Evolutionary conservation across 2,797 vertebrate genomes (phyloP).

Genomic region (Jordanella pulchra): DNA sequence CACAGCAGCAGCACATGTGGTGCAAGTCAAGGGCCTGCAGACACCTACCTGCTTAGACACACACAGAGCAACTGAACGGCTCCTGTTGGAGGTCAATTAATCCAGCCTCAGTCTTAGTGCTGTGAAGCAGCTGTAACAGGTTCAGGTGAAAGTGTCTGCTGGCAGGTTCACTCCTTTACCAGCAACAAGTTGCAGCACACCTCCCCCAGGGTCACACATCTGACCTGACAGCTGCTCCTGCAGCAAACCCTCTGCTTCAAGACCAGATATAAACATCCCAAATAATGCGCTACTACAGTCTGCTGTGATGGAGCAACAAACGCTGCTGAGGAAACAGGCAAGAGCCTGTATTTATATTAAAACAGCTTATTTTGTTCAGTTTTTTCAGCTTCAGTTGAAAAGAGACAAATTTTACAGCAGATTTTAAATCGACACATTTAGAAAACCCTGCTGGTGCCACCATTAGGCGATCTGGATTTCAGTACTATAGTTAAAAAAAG

Average conservation of each 20-base stretch:
- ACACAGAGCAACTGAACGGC: conserved; percentile 3
- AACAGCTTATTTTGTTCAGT: conserved; percentile 1
- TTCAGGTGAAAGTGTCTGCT: conserved; percentile 64
- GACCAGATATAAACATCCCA: neutral
- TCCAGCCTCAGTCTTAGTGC: conserved; percentile 57
- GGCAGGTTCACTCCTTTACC: conserved; percentile 47
- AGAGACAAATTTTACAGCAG: neutral
- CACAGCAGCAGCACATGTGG: neutral
- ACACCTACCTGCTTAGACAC: conserved; percentile 18
- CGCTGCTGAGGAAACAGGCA: conserved; percentile 21
- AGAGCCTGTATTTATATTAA: conserved; percentile 39
- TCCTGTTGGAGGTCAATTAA: conserved; percentile 38
- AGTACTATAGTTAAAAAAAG: neutral
- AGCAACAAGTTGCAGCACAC: conserved; percentile 43
- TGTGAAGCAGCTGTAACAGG: conserved; percentile 63
- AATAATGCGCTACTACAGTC: neutral
- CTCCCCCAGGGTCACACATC: conserved; percentile 35
- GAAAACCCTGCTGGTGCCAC: neutral
- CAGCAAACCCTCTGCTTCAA: conserved; percentile 13
- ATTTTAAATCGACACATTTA: neutral
- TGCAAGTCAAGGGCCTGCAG: conserved; percentile 12
- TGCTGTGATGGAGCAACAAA: conserved; percentile 23
- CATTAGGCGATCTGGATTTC: neutral
- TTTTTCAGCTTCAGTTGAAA: neutral
- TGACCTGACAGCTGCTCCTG: conserved; percentile 28